Evolutionary conservation across 2,113 vertebrate species (phyloP).

Genomic region (Poicephalus meyeri): DNA sequence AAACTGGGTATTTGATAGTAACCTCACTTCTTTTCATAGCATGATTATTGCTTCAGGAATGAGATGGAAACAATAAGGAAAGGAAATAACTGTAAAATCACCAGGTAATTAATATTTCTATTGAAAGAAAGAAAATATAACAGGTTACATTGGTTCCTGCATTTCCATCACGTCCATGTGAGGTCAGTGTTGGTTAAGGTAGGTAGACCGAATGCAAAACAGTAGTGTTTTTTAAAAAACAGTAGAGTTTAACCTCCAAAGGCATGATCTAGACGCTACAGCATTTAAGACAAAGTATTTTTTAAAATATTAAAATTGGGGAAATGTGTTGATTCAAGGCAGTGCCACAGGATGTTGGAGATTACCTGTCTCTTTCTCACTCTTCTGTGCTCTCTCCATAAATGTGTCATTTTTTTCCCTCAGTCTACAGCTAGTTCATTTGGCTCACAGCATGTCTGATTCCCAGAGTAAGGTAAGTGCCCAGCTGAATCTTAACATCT

Average conservation of each 20-base stretch:
- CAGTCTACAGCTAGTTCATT: neutral
- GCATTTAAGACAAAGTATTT: neutral
- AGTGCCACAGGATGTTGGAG: fast-evolving
- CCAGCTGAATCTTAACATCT: neutral
- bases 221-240: neutral
- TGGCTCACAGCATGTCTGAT: neutral
- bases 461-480: neutral
- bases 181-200: neutral
- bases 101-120: neutral
- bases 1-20: neutral
- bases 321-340: neutral
- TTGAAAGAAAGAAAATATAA: neutral
- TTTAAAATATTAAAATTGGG: neutral
- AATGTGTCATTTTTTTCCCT: neutral
- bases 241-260: neutral
- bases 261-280: neutral
- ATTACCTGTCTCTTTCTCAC: neutral
- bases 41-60: neutral
- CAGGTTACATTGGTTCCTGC: neutral
- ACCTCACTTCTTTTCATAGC: neutral
- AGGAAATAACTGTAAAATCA: neutral
- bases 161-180: neutral
- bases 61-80: neutral
- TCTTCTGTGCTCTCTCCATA: neutral
- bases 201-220: neutral